phyloP scores from a whole-genome alignment of 2,113 vertebrate species.

The Danionella cerebrum region DNA sequence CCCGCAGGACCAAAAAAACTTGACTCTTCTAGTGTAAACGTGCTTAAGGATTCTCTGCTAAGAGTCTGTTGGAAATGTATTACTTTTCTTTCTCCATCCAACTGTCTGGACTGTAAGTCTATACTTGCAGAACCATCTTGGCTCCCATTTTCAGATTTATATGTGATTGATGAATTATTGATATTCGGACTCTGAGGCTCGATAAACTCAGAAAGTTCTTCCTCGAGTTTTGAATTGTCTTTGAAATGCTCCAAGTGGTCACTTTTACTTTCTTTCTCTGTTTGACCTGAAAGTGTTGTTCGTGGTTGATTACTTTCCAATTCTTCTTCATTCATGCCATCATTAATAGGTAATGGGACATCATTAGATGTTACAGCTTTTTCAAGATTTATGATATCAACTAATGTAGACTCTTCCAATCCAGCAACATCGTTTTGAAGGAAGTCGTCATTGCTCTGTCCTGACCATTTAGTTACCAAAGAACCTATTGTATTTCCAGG shows the following conservation, averaged over 20 bases:
- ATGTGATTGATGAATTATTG: constrained; percentile 13
- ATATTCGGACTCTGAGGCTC: constrained; percentile 28
- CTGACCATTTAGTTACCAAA: neutral
- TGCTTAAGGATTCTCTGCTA: constrained; percentile 45
- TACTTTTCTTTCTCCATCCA: constrained; percentile 5
- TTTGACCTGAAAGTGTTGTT: neutral
- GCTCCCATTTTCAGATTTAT: constrained; percentile 40
- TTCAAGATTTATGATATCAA: neutral
- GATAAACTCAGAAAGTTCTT: neutral
- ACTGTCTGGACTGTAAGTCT: neutral
- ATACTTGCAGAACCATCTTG: neutral
- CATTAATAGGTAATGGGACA: neutral
- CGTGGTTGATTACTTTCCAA: too few relatives aligned
- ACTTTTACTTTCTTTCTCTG: neutral
- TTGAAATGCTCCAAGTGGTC: neutral
- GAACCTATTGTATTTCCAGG: neutral
- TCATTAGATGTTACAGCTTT: constrained; percentile 2
- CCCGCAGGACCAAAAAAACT: constrained; percentile 39
- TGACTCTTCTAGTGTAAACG: constrained; percentile 46
- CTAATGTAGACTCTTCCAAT: neutral
- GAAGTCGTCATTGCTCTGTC: neutral
- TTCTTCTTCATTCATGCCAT: constrained; percentile 1
- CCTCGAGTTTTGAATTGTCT: neutral
- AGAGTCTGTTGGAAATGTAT: constrained; percentile 40
- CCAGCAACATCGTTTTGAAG: neutral